Evolutionary conservation across 2,888 invertebrate genomes (phyloP).

Genomic region (Caenorhabditis afra): DNA sequence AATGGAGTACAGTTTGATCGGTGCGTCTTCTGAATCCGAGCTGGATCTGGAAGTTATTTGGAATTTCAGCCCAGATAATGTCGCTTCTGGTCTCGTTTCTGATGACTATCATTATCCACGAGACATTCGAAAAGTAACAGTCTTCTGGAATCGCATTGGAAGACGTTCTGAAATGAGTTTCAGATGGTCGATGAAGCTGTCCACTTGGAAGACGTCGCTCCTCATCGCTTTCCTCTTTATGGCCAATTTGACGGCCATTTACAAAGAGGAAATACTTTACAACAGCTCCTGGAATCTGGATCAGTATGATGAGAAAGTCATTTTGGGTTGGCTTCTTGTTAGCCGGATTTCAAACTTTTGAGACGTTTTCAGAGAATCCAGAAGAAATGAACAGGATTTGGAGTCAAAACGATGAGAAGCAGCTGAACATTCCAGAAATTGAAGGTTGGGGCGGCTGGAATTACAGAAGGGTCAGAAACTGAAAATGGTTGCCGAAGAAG

Average conservation of each 20-base stretch:
- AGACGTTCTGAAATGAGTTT: not conserved
- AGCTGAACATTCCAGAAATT: conserved; percentile 2
- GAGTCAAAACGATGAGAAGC: not conserved
- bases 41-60: too few species aligned
- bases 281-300: not conserved
- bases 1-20: not conserved
- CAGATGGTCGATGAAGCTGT: conserved; percentile 6
- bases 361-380: conserved; percentile 1
- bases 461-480: not conserved
- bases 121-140: not conserved
- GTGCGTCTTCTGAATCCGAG: not conserved
- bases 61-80: not conserved
- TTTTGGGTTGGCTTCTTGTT: not conserved
- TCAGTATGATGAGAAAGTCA: conserved; percentile 4
- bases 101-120: not conserved
- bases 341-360: not conserved
- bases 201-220: not conserved
- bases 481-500: too few species aligned
- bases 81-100: not conserved
- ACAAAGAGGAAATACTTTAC: not conserved
- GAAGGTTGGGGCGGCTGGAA: conserved; percentile 9
- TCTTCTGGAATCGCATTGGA: too few species aligned
- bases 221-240: not conserved
- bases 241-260: not conserved
- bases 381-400: conserved; percentile 7